Evolutionary conservation across 2,113 vertebrate species (phyloP).

Genomic region (Ictidomys tridecemlineatus): DNA sequence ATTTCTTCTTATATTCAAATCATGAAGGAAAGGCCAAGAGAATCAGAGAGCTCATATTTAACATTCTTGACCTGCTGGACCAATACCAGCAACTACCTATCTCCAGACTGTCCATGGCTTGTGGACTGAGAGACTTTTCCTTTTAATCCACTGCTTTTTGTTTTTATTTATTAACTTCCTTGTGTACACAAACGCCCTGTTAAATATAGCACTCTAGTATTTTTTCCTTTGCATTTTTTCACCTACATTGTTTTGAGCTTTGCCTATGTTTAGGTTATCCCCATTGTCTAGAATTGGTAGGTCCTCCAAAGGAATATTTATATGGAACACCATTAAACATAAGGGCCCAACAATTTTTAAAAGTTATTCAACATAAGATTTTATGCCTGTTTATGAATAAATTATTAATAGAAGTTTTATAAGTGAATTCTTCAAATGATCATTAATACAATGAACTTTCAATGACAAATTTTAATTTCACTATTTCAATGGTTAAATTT

Average conservation of each 20-base stretch:
- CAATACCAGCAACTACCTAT: background rate
- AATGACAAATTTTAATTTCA: slow-evolving; percentile 16
- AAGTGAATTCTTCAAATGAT: background rate
- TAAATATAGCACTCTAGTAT: background rate
- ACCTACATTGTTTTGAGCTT: background rate
- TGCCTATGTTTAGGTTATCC: background rate
- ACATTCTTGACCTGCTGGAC: background rate
- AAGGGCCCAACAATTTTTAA: background rate
- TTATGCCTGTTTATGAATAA: background rate
- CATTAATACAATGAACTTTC: slow-evolving; percentile 29
- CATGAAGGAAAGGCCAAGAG: background rate
- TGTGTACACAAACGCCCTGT: background rate
- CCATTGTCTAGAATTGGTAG: background rate
- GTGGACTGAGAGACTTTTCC: background rate
- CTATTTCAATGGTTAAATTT: slow-evolving; percentile 15
- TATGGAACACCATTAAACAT: background rate
- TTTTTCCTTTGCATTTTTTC: background rate
- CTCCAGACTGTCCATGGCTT: background rate
- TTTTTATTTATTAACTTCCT: background rate
- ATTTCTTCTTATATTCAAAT: background rate
- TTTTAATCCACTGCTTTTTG: background rate
- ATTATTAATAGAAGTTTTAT: background rate
- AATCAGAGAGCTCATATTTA: background rate
- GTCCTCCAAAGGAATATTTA: background rate
- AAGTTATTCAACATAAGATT: background rate